Percentiles rank a stretch among this genome's conserved stretches.
Conservation (phyloP, 35 echinoderm and acorn worm species). For the Ophioderma brevispina region DNA sequence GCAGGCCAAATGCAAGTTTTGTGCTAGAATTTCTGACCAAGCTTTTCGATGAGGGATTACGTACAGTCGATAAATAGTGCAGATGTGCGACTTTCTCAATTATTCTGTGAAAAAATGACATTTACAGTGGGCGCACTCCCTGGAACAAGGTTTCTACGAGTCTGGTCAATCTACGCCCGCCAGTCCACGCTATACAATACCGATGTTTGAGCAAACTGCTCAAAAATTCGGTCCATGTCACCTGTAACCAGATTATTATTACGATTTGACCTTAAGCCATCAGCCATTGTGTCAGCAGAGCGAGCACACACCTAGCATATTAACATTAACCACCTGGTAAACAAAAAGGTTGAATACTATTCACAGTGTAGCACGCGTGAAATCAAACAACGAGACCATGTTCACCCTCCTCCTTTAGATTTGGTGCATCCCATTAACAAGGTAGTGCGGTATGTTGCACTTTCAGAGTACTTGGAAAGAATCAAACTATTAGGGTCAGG, state of each 20-base stretch:
- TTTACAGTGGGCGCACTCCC: not conserved
- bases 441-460: slow-evolving; percentile 5
- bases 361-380: too few relatives aligned
- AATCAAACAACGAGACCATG: slow-evolving; percentile 57
- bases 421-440: slow-evolving; percentile 18
- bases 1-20: not conserved
- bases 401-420: not conserved
- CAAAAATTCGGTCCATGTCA: too few relatives aligned
- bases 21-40: slow-evolving; percentile 39
- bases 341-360: too few relatives aligned
- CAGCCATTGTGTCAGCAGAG: too few relatives aligned
- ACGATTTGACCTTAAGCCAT: too few relatives aligned
- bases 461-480: slow-evolving; percentile 5
- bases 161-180: slow-evolving; percentile 37
- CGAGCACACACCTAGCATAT: too few relatives aligned
- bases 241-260: too few relatives aligned
- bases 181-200: slow-evolving; percentile 36
- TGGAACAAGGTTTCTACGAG: slow-evolving; percentile 22
- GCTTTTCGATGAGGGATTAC: too few relatives aligned
- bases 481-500: not conserved
- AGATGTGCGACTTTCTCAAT: slow-evolving; percentile 10
- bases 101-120: not conserved
- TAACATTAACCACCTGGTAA: too few relatives aligned
- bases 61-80: slow-evolving; percentile 56
- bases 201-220: slow-evolving; percentile 23